Conservation (phyloP, 1,140 invertebrate species). For the Cydia pomonella region DNA sequence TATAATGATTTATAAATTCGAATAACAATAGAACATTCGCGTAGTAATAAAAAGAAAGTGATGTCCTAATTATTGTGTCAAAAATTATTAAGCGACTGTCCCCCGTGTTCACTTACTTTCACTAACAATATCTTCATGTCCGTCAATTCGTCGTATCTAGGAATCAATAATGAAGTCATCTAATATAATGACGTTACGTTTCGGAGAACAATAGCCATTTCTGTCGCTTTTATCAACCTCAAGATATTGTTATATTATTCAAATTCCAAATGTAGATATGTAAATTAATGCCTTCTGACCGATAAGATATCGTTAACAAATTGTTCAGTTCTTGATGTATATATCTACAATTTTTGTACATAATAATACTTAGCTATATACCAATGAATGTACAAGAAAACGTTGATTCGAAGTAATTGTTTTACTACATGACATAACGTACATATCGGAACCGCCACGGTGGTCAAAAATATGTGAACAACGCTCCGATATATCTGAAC, state of each 20-base stretch:
- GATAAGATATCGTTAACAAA: slow-evolving; percentile 9
- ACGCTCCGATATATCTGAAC: too few species aligned
- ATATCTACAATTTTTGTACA: background rate
- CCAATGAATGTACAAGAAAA: too few species aligned
- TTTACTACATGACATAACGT: too few species aligned
- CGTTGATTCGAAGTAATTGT: too few species aligned
- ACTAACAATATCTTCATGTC: background rate
- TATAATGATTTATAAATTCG: too few species aligned
- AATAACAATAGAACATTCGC: too few species aligned
- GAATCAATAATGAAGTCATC: slow-evolving; percentile 15
- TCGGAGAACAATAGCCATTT: slow-evolving; percentile 28
- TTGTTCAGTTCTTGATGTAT: background rate
- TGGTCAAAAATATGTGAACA: too few species aligned
- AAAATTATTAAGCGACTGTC: background rate
- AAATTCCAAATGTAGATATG: slow-evolving; percentile 25
- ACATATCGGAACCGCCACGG: too few species aligned
- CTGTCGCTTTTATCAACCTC: background rate
- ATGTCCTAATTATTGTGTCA: too few species aligned
- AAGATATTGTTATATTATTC: slow-evolving; percentile 26
- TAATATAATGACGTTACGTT: slow-evolving; percentile 22
- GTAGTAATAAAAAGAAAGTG: too few species aligned
- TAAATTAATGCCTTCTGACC: slow-evolving; percentile 7
- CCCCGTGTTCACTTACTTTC: background rate
- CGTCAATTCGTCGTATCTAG: background rate
- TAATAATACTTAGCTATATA: too few species aligned